Percentiles rank a stretch among this genome's conserved stretches.
phyloP scores from a whole-genome alignment of 2,797 vertebrate genomes.

The Lithobates pipiens region DNA sequence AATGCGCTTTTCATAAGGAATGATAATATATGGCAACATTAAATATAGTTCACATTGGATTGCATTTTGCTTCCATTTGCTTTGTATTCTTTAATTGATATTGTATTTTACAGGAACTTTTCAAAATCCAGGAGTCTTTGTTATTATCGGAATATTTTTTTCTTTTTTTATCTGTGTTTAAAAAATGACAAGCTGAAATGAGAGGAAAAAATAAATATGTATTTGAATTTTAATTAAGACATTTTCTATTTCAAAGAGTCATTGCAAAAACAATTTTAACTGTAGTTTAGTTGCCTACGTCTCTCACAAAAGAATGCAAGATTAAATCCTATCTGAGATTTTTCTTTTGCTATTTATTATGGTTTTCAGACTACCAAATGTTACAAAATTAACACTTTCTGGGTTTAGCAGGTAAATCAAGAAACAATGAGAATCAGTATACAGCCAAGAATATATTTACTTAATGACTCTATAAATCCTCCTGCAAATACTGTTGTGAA shows the following conservation, averaged over 20 bases:
- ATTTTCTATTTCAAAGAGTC: slow-evolving; percentile 53
- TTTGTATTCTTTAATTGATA: slow-evolving; percentile 41
- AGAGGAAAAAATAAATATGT: slow-evolving; percentile 37
- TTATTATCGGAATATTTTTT: slow-evolving; percentile 44
- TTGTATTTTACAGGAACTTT: slow-evolving; percentile 35
- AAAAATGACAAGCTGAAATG: slow-evolving; percentile 45
- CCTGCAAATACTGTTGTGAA: slow-evolving; percentile 22
- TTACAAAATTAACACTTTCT: slow-evolving; percentile 13
- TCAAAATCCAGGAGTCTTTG: slow-evolving; percentile 39
- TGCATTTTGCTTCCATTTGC: slow-evolving; percentile 21
- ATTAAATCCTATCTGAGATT: slow-evolving; percentile 47
- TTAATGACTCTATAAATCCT: slow-evolving; percentile 42
- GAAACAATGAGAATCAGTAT: slow-evolving; percentile 9
- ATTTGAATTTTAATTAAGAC: slow-evolving; percentile 60
- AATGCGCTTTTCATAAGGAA: slow-evolving; percentile 32
- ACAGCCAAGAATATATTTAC: slow-evolving; percentile 14
- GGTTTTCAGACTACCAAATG: slow-evolving; percentile 2
- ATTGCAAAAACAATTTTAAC: slow-evolving; percentile 50
- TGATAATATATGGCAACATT: slow-evolving; percentile 25
- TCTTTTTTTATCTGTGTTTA: slow-evolving; percentile 57
- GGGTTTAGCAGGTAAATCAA: slow-evolving; percentile 21
- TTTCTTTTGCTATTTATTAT: slow-evolving; percentile 24
- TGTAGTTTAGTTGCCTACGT: slow-evolving; percentile 10
- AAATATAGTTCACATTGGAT: slow-evolving; percentile 46
- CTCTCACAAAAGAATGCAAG: slow-evolving; percentile 33